Percentiles rank a stretch among this genome's conserved stretches.
phyloP scores from a whole-genome alignment of 2,797 vertebrate species.

The Kryptopterus vitreolus region DNA sequence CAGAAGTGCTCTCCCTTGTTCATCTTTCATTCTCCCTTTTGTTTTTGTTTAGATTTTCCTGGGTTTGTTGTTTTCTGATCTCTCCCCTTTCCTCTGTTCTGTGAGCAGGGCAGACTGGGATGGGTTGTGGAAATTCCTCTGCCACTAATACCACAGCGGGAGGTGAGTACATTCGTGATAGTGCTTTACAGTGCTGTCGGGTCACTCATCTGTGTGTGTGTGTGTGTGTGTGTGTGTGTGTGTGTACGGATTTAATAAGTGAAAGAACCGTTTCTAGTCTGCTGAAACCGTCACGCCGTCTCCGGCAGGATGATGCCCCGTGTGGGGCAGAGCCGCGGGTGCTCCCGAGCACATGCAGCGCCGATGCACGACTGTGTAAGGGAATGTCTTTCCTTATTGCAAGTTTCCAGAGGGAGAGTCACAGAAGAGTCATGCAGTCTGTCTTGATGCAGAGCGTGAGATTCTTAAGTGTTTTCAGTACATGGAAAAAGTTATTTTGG shows the following conservation, averaged over 20 bases:
- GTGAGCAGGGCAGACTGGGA: constrained; percentile 64
- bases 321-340: background rate
- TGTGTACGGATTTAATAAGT: constrained; percentile 32
- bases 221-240: constrained; percentile 45
- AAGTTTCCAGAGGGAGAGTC: background rate
- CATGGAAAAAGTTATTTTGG: background rate
- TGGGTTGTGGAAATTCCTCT: constrained; percentile 84
- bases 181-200: background rate
- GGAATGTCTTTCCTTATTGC: background rate
- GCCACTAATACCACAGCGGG: constrained; percentile 75
- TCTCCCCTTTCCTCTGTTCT: constrained; percentile 35
- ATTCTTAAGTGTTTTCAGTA: constrained; percentile 14
- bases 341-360: background rate
- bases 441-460: background rate
- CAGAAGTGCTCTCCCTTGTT: constrained; percentile 54
- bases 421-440: background rate
- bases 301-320: background rate
- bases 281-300: background rate
- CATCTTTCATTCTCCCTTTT: constrained; percentile 45
- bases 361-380: background rate
- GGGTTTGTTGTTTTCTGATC: constrained; percentile 4
- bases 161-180: constrained; percentile 65
- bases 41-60: background rate
- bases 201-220: background rate
- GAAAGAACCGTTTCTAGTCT: too few relatives aligned